Conservation (phyloP, 2,888 invertebrate genomes). For the Pseudococcus viburni region DNA sequence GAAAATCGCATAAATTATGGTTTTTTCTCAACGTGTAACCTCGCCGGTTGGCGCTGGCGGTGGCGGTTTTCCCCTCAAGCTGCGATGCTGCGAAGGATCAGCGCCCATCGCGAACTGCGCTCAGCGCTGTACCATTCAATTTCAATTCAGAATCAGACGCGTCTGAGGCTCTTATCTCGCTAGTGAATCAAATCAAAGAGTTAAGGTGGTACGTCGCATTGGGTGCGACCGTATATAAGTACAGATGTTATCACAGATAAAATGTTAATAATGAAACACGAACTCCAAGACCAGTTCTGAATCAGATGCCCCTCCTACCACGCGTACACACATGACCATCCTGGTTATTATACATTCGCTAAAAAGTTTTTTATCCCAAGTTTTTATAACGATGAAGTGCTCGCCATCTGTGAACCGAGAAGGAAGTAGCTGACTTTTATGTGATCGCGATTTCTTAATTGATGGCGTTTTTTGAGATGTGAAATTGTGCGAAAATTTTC, state of each 20-base stretch:
- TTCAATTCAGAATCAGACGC: slow-evolving; percentile 22
- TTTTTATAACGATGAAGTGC: slow-evolving; percentile 58
- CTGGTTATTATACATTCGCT: slow-evolving; percentile 59
- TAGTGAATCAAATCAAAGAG: slow-evolving; percentile 63
- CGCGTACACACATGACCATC: slow-evolving; percentile 42
- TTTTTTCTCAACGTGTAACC: slow-evolving; percentile 22
- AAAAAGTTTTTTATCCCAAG: slow-evolving; percentile 41
- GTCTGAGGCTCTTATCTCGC: slow-evolving; percentile 54
- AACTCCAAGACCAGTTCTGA: slow-evolving; percentile 65
- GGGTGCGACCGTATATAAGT: slow-evolving; percentile 65
- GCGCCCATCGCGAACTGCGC: neutral
- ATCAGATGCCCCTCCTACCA: slow-evolving; percentile 65
- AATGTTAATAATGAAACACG: slow-evolving; percentile 66
- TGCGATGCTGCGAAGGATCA: neutral
- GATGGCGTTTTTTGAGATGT: neutral
- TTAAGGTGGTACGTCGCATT: slow-evolving; percentile 58
- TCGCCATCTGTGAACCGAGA: slow-evolving; percentile 43
- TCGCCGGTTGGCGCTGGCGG: neutral
- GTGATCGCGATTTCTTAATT: slow-evolving; percentile 44
- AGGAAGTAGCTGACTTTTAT: slow-evolving; percentile 51
- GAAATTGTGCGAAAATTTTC: slow-evolving; percentile 17
- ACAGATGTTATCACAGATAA: slow-evolving; percentile 64
- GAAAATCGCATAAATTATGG: slow-evolving; percentile 33
- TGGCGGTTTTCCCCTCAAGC: slow-evolving; percentile 24
- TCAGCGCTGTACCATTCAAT: neutral